Base-by-base conservation (phyloP, 2,113 vertebrate species). In the Neodontobutis hainanensis region DNA sequence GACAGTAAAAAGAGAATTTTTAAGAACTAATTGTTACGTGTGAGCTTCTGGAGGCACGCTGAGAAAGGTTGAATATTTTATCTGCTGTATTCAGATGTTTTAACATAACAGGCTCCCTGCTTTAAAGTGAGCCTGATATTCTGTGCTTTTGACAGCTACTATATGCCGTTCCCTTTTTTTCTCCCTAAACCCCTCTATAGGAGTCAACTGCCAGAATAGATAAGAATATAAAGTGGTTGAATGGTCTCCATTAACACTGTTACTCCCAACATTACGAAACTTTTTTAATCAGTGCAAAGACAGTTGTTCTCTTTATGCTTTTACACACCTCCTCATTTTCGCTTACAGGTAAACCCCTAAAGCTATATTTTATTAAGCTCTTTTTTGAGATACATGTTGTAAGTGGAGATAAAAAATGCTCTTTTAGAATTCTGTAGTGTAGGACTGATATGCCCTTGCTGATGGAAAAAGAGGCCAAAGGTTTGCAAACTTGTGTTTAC, bases 121-220 rank as follows among this genome's bases (percentile, higher is more conserved):
- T 69, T 65, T 79, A 44, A 56, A 74, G 70, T 45, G 55, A 68
- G 35, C 34, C 15, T 64, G 65, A 68, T 48, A 40, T 5, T 15
- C 27, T 15, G 15, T 61, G 61, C 43, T 61, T 75, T 63, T 51
- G 57, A 63, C 40, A 40, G 10, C 34, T 47, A 40, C 19, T 66
- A 9, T 38, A n/a, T 44, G 36, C 43, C 32, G 48, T 61, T 55
- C 8, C 38, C 4, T 53, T 32, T 36, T 36, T 34, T 12, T 12
- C 50, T 52, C 5, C 52, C 36, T 52, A 12, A 34, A 40, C 12
- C 8, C 6, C 35, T 9, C 32, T 36, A 36, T 12, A 55, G 34
- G n/a, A 36, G 52, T 36, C 6, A 55, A 49, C n/a, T 60, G 55
- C 15, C 44, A 8, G 15, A 50, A 46, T 27, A 43, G 36, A 32